Conservation (phyloP, 1,140 invertebrate genomes). For the Scaptomyza graminum region DNA sequence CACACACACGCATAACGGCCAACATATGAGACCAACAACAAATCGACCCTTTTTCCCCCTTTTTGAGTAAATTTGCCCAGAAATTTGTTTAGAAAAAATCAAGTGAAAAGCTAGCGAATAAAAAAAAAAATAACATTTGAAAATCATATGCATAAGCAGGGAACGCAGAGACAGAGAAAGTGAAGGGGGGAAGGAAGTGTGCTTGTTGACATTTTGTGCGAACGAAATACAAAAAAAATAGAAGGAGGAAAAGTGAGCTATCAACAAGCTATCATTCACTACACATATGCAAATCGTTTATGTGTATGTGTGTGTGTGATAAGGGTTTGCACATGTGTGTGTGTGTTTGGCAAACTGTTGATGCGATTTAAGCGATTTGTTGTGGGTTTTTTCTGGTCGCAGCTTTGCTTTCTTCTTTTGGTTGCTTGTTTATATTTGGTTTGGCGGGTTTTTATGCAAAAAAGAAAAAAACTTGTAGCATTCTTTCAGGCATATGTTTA, state of each 20-base stretch:
- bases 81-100: constrained; percentile 72
- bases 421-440: constrained; percentile 51
- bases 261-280: constrained; percentile 81
- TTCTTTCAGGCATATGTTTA: constrained; percentile 44
- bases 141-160: constrained; percentile 63
- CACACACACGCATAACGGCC: constrained; percentile 8
- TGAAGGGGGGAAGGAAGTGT: constrained; percentile 21
- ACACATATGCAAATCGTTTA: constrained; percentile 55
- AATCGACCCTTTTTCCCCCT: constrained; percentile 65
- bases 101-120: constrained; percentile 59
- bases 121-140: constrained; percentile 28
- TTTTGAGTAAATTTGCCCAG: constrained; percentile 49
- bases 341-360: constrained; percentile 75
- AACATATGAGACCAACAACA: constrained; percentile 16
- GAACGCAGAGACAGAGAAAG: constrained; percentile 8
- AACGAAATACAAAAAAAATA: neutral
- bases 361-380: constrained; percentile 79
- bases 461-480: constrained; percentile 46
- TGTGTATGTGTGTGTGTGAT: constrained; percentile 30
- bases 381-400: constrained; percentile 63
- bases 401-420: constrained; percentile 15
- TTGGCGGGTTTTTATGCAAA: constrained; percentile 54
- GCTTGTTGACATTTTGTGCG: constrained; percentile 69
- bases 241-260: constrained; percentile 64
- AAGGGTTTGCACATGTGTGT: constrained; percentile 18